Base-by-base conservation (phyloP, 1,140 invertebrate species). In the Drepana arcuata region DNA sequence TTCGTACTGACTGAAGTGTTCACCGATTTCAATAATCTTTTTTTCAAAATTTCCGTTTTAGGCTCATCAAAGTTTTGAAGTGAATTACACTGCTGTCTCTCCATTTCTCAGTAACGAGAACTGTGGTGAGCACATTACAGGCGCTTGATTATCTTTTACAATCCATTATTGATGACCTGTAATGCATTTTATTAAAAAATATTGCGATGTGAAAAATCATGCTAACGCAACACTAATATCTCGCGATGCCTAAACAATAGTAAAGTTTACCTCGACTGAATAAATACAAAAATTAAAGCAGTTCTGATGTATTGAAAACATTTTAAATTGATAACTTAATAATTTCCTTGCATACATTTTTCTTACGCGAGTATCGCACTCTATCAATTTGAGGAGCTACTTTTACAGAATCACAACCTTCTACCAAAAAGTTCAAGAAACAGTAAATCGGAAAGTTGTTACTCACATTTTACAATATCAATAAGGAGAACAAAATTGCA, bases 21-120 rank as follows among this genome's bases (percentile, higher is more conserved):
- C 24, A 48, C 48, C 25, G 74, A 62, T 60, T 79, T 79, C 42
- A 82, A 59, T 66, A 82, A 70, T 69, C 74, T 73, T 63, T 79
- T 82, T 74, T 82, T 82, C 60, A 82, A 71, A 59, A 82, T 82
- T 70, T 82, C 78, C 39, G 72, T 68, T 72, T 75, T 82, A 31
- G 72, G 62, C 38, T 79, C 78, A 44, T 82, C 74, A 75, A 78
- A 82, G 67, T 79, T 82, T 82, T 82, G 78, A 79, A 82, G 71
- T 79, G 66, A 56, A 72, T 75, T 82, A 78, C 54, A 69, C 43
- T 77, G 72, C 61, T 75, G 66, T 70, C 63, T 74, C 59, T 82
- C 78, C 74, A 79, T 82, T 70, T 78, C 74, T 74, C 66, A 48
- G 36, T 41, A 28, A 36, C 43, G 38, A 64, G 51, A 74, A 59